Percentiles rank a stretch among this genome's conserved stretches.
These are phyloP conservation scores for Augiades crinisus DNA, from an alignment of 2,888 invertebrate species.

Conservation along the genomic window DNA sequence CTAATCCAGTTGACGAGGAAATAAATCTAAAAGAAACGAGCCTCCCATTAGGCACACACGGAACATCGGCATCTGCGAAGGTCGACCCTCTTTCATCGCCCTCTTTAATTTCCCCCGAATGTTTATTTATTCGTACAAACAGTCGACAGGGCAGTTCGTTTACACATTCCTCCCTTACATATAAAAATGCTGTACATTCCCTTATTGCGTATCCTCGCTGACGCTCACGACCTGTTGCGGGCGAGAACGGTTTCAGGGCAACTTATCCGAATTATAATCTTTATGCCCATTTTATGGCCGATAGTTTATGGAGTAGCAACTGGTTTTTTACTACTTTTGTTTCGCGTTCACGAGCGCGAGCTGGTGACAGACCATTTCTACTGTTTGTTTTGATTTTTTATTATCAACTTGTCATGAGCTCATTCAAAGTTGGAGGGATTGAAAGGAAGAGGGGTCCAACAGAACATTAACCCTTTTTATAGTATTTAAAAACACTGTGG, in stretches of 20 bases:
- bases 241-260: neutral
- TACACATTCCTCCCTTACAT: conserved; percentile 56
- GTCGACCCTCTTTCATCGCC: conserved; percentile 41
- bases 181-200: conserved; percentile 30
- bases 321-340: conserved; percentile 1
- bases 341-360: conserved; percentile 7
- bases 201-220: conserved; percentile 39
- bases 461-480: no score
- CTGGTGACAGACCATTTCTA: neutral
- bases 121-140: conserved; percentile 68
- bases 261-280: conserved; percentile 5
- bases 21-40: conserved; percentile 28
- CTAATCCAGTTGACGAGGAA: conserved; percentile 25
- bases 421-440: no score
- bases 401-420: no score
- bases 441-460: no score
- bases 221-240: conserved; percentile 18
- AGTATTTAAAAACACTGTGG: no score
- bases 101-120: conserved; percentile 66
- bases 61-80: conserved; percentile 24
- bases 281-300: neutral
- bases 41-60: conserved; percentile 23
- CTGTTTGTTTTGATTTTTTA: neutral
- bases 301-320: neutral
- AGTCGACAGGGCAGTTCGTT: conserved; percentile 57